Base-by-base conservation (phyloP, 2,888 invertebrate genomes). In the Graphium colonna region DNA sequence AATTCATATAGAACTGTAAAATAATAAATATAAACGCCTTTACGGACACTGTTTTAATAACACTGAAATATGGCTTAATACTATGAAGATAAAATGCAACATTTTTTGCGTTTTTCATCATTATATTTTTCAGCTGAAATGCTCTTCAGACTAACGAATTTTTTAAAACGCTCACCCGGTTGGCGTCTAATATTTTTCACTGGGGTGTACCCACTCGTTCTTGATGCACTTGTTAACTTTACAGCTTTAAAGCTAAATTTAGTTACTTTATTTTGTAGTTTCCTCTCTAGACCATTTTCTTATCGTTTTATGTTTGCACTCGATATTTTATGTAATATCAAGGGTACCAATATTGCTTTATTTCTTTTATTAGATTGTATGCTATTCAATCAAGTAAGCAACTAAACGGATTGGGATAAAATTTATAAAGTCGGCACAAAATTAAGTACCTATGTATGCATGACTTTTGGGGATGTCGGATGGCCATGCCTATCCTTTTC, bases 151-250 rank as follows among this genome's bases (percentile, higher is more conserved):
- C 42, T 12, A 26, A 42, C 47, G 42, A 43, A 47, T 47, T 48
- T 38, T 52, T 42, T 31, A 40, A 51, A 51, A 44, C 17, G 43
- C 21, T 36, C 16, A 10, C 40, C 7, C 28, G n/a, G 15, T 40
- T 10, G 18, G 39, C 45, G 39, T 45, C 51, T 45, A 45, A 45
- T 51, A 18, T 43, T 40, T 36, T 31, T 40, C 15, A n/a, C 38
- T 33, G 21, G 43, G 21, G 10, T 21, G 36, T 15, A 46, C 18
- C 36, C 21, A 31, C 16, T 15, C 51, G 17, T 10, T 31, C 15
- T 51, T 18, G 47, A 47, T 39, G 45, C 45, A 51, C 31, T 45
- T 40, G 31, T 40, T 38, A 51, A 33, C 18, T 39, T 51, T 31
- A 28, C 17, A n/a, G 39, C 39, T 45, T 40, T 40, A 28, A 40